These are phyloP conservation scores for Brachyistius frenatus DNA, from an alignment of 2,113 vertebrate species.

Conservation along the genomic window DNA sequence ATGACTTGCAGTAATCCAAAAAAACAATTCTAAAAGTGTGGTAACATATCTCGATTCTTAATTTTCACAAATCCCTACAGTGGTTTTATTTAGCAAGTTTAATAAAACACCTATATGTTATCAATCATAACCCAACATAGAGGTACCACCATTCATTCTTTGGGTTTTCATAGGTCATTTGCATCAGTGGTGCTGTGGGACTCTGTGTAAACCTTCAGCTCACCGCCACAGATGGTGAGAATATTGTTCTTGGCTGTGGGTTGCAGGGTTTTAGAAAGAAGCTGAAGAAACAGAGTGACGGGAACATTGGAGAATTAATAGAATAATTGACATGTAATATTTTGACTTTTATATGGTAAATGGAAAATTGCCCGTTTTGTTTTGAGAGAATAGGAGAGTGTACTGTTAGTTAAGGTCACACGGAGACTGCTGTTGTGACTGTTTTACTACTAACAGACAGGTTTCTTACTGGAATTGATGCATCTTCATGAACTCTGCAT, in stretches of 20 bases:
- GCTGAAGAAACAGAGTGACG: neutral
- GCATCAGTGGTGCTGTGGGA: neutral
- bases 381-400: neutral
- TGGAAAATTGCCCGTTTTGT: neutral
- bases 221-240: constrained; percentile 49
- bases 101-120: too few species aligned
- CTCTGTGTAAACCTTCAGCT: constrained; percentile 17
- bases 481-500: constrained; percentile 12
- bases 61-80: too few species aligned
- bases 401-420: neutral
- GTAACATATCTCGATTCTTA: too few species aligned
- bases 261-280: neutral
- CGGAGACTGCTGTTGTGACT: too few species aligned
- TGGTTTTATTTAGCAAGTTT: too few species aligned
- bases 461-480: constrained; percentile 8
- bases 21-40: too few species aligned
- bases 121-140: too few species aligned
- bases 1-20: too few species aligned
- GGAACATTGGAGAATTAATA: constrained; percentile 16
- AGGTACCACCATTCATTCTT: too few species aligned
- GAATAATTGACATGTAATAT: neutral
- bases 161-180: constrained; percentile 41
- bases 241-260: constrained; percentile 50
- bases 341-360: neutral
- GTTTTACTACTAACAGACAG: too few species aligned